These are phyloP conservation scores for Drosophila arizonae DNA, from an alignment of 1,140 invertebrate genomes.

Conservation along the genomic window DNA sequence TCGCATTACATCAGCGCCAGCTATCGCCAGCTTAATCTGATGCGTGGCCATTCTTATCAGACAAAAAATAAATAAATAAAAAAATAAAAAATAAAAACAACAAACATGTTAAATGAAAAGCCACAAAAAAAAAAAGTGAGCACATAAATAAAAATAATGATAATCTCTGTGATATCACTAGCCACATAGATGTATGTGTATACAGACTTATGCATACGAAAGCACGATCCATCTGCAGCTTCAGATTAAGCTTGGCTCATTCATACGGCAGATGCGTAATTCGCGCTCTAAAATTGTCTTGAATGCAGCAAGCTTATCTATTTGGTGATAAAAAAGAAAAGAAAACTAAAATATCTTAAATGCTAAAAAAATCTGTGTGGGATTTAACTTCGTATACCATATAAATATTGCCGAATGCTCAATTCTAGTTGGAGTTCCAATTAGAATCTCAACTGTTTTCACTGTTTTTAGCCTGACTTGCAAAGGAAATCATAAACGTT, in stretches of 20 bases:
- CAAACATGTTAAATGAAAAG: constrained; percentile 9
- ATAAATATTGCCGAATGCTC: no score
- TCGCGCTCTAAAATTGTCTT: no score
- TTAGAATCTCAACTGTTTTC: no score
- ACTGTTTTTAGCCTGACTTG: no score
- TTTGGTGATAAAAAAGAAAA: no score
- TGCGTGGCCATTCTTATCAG: constrained; percentile 45
- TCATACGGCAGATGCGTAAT: no score
- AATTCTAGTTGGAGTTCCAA: no score
- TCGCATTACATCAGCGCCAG: constrained; percentile 38
- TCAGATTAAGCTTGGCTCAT: neutral
- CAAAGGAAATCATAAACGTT: no score
- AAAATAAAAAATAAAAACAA: neutral
- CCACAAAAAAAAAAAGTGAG: neutral
- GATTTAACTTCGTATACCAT: no score
- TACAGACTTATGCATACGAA: neutral
- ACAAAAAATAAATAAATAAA: constrained; percentile 3
- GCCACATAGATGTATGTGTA: neutral
- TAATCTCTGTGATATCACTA: constrained; percentile 20
- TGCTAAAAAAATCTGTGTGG: no score
- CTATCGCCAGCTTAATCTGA: constrained; percentile 43
- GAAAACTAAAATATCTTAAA: no score
- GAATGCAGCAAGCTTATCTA: no score
- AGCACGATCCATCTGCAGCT: constrained; percentile 12
- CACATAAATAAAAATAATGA: constrained; percentile 11